Percentiles rank a stretch among this genome's conserved stretches.
Conservation (phyloP, 2,888 invertebrate species). For the Napeogenes inachia region DNA sequence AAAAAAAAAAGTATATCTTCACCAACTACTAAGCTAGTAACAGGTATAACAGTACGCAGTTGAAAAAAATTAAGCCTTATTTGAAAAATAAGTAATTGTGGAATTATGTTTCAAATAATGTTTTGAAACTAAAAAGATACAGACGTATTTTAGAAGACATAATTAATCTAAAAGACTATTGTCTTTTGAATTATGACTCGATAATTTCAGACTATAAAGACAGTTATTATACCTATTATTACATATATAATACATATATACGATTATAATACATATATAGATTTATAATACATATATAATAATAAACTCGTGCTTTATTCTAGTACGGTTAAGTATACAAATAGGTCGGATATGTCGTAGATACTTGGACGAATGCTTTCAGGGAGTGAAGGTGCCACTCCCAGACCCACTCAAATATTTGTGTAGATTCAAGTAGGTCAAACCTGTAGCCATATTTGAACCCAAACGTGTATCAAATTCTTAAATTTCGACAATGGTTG, state of each 20-base stretch:
- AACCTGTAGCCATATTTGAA: slow-evolving; percentile 45
- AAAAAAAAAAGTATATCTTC: no score
- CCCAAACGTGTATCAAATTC: slow-evolving; percentile 29
- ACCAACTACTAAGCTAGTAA: no score
- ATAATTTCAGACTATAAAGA: no score
- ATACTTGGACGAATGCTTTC: slow-evolving; percentile 36
- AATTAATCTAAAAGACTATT: no score
- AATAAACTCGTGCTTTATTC: background rate
- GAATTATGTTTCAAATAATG: no score
- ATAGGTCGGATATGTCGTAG: slow-evolving; percentile 22
- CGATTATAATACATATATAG: background rate
- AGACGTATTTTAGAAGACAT: no score
- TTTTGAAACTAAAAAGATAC: no score
- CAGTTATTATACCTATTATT: background rate
- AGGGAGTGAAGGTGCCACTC: slow-evolving; percentile 57
- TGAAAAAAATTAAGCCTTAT: no score
- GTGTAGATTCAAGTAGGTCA: slow-evolving; percentile 59
- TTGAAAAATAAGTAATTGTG: no score
- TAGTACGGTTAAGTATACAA: background rate
- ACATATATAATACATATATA: background rate
- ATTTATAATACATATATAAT: no score
- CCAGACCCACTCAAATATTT: slow-evolving; percentile 58
- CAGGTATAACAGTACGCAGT: no score
- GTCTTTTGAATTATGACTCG: no score
- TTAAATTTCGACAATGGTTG: slow-evolving; percentile 7